These are phyloP conservation scores for Tillus elongatus DNA, from an alignment of 2,888 invertebrate species.

Conservation along the genomic window DNA sequence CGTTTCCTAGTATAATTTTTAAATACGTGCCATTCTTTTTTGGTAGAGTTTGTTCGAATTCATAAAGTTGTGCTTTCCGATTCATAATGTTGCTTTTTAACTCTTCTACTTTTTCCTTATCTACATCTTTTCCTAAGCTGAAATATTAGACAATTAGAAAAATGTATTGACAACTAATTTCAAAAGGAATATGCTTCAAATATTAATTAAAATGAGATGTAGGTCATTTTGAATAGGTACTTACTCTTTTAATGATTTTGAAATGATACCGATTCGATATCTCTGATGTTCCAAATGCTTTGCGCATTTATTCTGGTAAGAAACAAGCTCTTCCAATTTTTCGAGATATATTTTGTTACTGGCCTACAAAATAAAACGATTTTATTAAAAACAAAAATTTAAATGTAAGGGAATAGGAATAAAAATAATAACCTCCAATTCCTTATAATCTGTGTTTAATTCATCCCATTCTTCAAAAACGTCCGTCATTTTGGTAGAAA, in stretches of 20 bases:
- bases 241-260: slow-evolving; percentile 71
- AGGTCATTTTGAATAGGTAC: too few relatives aligned
- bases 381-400: too few relatives aligned
- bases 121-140: slow-evolving; percentile 36
- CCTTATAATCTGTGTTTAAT: slow-evolving; percentile 65
- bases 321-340: slow-evolving; percentile 75
- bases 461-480: slow-evolving; percentile 64
- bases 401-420: too few relatives aligned
- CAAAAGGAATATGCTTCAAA: too few relatives aligned
- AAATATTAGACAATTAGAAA: too few relatives aligned
- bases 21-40: slow-evolving; percentile 87
- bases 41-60: slow-evolving; percentile 89
- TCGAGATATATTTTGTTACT: slow-evolving; percentile 75
- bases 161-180: too few relatives aligned
- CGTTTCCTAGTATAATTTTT: slow-evolving; percentile 91
- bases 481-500: slow-evolving; percentile 4
- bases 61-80: slow-evolving; percentile 75
- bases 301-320: slow-evolving; percentile 76
- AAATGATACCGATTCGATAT: slow-evolving; percentile 78
- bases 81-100: slow-evolving; percentile 73
- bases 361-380: slow-evolving; percentile 47
- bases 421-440: slow-evolving; percentile 69
- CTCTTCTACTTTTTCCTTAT: slow-evolving; percentile 50
- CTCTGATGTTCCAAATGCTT: slow-evolving; percentile 86
- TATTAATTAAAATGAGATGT: too few relatives aligned